Percentiles rank a stretch among this genome's conserved stretches.
phyloP scores from a whole-genome alignment of 2,797 vertebrate species.

The Anguilla anguilla region DNA sequence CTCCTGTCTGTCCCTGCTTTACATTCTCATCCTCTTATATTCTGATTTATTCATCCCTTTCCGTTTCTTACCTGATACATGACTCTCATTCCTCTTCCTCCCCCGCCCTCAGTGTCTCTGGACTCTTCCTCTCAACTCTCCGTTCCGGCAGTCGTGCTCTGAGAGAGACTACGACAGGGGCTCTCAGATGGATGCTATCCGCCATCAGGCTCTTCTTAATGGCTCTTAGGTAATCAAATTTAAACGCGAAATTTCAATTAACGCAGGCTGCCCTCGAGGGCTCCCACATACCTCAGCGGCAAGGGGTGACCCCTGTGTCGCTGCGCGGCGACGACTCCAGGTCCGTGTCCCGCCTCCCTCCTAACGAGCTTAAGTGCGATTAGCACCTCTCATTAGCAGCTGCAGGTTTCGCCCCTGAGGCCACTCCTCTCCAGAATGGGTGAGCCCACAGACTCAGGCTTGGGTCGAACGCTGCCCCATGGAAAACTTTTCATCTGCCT shows the following conservation, averaged over 20 bases:
- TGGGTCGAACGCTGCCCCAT: no score
- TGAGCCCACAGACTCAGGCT: background rate
- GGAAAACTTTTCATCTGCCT: background rate
- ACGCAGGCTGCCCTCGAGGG: background rate
- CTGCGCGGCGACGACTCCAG: background rate
- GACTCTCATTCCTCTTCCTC: background rate
- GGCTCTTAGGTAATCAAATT: constrained; percentile 7
- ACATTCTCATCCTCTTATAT: background rate
- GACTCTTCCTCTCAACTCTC: background rate
- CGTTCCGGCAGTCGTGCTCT: background rate
- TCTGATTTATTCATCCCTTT: constrained; percentile 1
- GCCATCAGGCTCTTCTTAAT: background rate
- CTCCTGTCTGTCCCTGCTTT: background rate
- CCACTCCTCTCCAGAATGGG: background rate
- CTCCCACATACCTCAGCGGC: background rate
- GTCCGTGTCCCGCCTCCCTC: no score
- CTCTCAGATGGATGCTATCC: background rate
- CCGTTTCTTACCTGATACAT: background rate
- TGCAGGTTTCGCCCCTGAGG: background rate
- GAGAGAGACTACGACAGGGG: background rate
- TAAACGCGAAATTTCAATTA: constrained; percentile 12
- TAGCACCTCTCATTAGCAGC: background rate
- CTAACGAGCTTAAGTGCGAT: constrained; percentile 1
- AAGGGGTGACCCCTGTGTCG: background rate
- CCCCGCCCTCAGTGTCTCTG: background rate